Evolutionary conservation across 2,113 vertebrate species (phyloP).

Genomic region (Gambusia holbrooki): DNA sequence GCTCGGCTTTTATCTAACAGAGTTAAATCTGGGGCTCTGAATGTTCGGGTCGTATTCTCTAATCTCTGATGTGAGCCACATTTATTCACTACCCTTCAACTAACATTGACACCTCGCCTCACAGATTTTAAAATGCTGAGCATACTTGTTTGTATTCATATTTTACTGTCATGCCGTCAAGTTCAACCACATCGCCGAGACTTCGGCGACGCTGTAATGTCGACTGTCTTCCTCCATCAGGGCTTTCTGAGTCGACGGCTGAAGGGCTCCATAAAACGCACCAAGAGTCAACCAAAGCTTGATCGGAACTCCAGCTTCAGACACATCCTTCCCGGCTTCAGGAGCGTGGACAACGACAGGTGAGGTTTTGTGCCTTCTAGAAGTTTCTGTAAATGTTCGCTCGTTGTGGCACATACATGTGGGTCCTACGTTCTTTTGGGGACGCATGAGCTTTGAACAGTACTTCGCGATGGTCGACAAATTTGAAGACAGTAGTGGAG

Average conservation of each 20-base stretch:
- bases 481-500: background rate
- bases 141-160: conserved; percentile 16
- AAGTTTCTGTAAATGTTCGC: background rate
- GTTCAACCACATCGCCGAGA: conserved; percentile 2
- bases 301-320: conserved; percentile 99
- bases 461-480: background rate
- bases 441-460: background rate
- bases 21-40: background rate
- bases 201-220: conserved; percentile 4
- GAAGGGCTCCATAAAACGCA: conserved; percentile 98
- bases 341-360: conserved; percentile 95
- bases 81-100: conserved; percentile 1
- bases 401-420: background rate
- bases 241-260: conserved; percentile 82
- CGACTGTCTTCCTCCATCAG: conserved; percentile 46
- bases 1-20: background rate
- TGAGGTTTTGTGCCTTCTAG: conserved; percentile 59
- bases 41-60: conserved; percentile 3
- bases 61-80: conserved; percentile 14
- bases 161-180: conserved; percentile 26
- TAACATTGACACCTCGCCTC: background rate
- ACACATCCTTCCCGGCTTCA: conserved; percentile 95
- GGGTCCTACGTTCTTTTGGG: background rate
- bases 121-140: background rate
- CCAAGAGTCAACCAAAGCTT: conserved; percentile 98